Percentiles rank a stretch among this genome's conserved stretches.
phyloP scores from a whole-genome alignment of 2,113 vertebrate species.

The Heterotis niloticus region DNA sequence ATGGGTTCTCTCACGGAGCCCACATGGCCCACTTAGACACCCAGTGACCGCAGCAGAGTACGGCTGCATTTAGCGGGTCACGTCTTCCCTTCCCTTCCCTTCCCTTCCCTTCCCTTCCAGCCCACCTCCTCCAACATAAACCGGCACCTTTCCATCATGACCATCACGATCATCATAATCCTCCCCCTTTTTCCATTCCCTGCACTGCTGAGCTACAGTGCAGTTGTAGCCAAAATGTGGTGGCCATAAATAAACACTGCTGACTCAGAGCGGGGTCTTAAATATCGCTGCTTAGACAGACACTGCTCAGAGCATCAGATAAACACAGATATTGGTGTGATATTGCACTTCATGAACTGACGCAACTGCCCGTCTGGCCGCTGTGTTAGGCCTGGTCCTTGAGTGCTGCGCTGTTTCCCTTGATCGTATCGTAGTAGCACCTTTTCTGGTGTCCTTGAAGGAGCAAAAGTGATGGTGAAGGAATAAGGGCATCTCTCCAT shows the following conservation, averaged over 20 bases:
- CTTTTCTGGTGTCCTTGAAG: background rate
- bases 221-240: background rate
- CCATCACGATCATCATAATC: background rate
- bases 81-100: background rate
- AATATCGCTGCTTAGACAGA: constrained; percentile 24
- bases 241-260: constrained; percentile 9
- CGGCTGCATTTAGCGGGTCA: background rate
- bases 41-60: background rate
- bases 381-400: background rate
- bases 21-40: constrained; percentile 1
- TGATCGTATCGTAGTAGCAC: background rate
- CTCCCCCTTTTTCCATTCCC: constrained; percentile 2
- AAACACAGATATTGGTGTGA: constrained; percentile 15
- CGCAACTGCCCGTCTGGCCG: background rate
- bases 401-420: background rate
- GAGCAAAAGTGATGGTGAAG: constrained; percentile 5
- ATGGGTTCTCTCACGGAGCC: background rate
- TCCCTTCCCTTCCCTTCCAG: constrained; percentile 14
- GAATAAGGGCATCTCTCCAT: background rate
- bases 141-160: background rate
- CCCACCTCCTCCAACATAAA: background rate
- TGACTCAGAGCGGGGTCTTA: constrained; percentile 27
- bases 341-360: background rate
- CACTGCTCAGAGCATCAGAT: background rate
- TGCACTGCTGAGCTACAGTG: background rate